Base-by-base conservation (phyloP, 2,888 invertebrate species). In the Cheilosia soror region DNA sequence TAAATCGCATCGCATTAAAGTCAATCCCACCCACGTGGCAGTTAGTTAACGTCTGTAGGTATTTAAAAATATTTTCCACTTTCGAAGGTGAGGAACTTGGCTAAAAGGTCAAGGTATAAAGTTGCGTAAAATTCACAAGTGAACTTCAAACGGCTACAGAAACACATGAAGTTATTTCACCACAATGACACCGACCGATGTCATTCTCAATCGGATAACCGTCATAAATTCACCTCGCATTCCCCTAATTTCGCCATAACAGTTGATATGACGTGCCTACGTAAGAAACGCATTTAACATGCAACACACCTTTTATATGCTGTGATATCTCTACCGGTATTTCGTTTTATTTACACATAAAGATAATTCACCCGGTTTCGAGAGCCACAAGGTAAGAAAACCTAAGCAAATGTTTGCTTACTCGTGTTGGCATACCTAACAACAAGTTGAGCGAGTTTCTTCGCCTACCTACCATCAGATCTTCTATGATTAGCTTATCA, bases 391-490 rank as follows among this genome's bases (percentile, higher is more conserved):
- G 4, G 15, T 29, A 7, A 51, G 29, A 20, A 33, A 40, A 40
- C 51, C 62, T 25, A 25, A 76, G 44, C 37, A 60, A 63, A 63
- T 65, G 15, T 73, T 73, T 55, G 44, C 55, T n/a, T 20, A 47
- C 44, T 25, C 47, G 55, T 40, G 55, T 58, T 44, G 31, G 31
- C 29, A 44, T 31, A 31, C 11, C 42, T 51, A 66, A 66, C 65
- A 80, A 73, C 73, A 20, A 73, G 68, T 63, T 57, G 42, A 75
- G 55, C 80, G 31, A 68, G 68, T 75, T 69, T 69, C 51, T 42
- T 33, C 51, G 40, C 47, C 6, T 31, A 13, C 47, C 6, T 31
- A 13, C 11, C 33, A 9, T 15, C 37, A 11, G 51, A 11, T 29
- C 3, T 5, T 37, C 42, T 3, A 7, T 47, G 60, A 7, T 20